A percentile compares a stretch with the other conserved stretches of the same genome.
These are phyloP conservation scores for Emys orbicularis DNA, from an alignment of 2,797 vertebrate species.

Conservation along the genomic window DNA sequence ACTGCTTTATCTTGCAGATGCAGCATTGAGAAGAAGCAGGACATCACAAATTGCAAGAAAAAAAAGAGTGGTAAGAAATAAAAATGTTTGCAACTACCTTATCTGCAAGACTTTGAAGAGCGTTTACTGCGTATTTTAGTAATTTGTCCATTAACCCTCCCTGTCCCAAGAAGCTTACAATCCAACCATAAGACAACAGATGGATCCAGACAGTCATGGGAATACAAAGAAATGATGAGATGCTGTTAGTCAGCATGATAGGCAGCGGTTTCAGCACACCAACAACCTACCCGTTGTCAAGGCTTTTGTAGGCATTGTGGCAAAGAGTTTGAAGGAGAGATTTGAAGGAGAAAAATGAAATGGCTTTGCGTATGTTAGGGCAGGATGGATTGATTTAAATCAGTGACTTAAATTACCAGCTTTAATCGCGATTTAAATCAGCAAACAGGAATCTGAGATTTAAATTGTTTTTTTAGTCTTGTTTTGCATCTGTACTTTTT, in stretches of 20 bases:
- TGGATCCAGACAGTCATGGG: neutral
- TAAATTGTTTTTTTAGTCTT: too few relatives aligned
- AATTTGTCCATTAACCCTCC: neutral
- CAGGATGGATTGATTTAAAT: neutral
- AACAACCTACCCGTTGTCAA: neutral
- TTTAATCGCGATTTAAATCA: neutral
- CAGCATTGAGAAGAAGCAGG: slow-evolving; percentile 49
- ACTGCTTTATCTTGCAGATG: slow-evolving; percentile 60
- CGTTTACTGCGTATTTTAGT: neutral
- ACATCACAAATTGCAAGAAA: slow-evolving; percentile 43
- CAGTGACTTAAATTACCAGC: neutral
- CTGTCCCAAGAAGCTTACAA: neutral
- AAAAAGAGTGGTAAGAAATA: slow-evolving; percentile 78
- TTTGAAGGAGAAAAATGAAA: neutral
- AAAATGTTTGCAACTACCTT: neutral
- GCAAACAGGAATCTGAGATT: too few relatives aligned
- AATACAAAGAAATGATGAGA: neutral
- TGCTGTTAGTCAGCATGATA: neutral
- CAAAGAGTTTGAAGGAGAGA: neutral
- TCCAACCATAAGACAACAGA: neutral
- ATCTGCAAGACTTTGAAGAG: neutral
- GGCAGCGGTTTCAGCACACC: neutral
- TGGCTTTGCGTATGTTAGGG: neutral
- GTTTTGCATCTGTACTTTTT: too few relatives aligned
- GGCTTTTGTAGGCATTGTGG: neutral